Base-by-base conservation (phyloP, 2,797 vertebrate genomes). In the Crocodylus rhombifer region DNA sequence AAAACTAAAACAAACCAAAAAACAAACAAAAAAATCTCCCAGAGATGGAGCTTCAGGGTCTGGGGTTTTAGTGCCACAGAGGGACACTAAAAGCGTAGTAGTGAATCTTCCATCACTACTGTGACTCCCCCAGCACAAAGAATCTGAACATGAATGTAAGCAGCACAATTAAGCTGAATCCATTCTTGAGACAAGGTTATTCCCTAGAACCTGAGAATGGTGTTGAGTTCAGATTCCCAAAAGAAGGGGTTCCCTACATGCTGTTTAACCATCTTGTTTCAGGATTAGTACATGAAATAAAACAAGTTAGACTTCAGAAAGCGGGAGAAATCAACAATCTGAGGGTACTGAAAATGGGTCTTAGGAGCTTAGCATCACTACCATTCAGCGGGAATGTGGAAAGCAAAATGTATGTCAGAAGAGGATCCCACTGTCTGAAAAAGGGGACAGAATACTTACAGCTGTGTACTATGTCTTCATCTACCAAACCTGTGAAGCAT, bases 401-500 rank as follows among this genome's bases (percentile, higher is more conserved):
- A 28, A 2, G 12, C 36, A 18, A 2, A 14, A 18, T 4, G 15
- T 10, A 76, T 36, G 51, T 18, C 14, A 4, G 20, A 7, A 18
- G 9, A 5, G 3, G 88, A 57, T 2, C 30, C 25, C 67, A 16
- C 8, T 5, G 3, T 13, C 63, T 61, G 30, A 20, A 23, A 69
- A 55, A 30, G 13, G 0, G 9, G 5, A 2, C 1, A 25, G 36
- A 12, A 11, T 0, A 56, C 14, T 14, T 2, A 55, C 23, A 58
- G 12, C 55, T 4, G 51, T 57, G 17, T 2, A 62, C 12, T 36
- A 5, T 1, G 16, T 2, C 55, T 11, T 3, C 21, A 61, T 7
- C 71, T 5, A 15, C 2, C 5, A 17, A 65, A 28, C 28, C 14
- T 1, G 4, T 5, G 30, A 12, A 18, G n/a, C 11, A 1, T 0